These are phyloP conservation scores for Lycodopsis pacificus DNA, from an alignment of 2,797 vertebrate genomes.

Conservation along the genomic window DNA sequence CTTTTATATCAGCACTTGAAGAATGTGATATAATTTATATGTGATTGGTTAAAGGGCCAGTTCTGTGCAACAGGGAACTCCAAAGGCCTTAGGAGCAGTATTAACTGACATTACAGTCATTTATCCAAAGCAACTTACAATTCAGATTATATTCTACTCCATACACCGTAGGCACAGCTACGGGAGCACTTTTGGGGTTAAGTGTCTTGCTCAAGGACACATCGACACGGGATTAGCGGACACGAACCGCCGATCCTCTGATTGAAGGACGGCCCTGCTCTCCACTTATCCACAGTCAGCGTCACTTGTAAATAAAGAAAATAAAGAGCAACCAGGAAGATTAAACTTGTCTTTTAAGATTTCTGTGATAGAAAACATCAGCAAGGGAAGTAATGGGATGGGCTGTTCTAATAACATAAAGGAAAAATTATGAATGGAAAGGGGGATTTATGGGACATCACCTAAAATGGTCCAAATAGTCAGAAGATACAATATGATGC, in stretches of 20 bases:
- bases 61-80: slow-evolving; percentile 26
- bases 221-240: no score
- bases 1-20: slow-evolving; percentile 29
- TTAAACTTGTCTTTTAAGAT: slow-evolving; percentile 39
- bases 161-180: no score
- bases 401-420: not conserved
- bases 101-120: not conserved
- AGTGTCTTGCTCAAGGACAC: no score
- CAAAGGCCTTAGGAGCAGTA: slow-evolving; percentile 31
- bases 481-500: not conserved
- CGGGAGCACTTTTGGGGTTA: no score
- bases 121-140: no score
- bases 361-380: slow-evolving; percentile 23
- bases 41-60: slow-evolving; percentile 21
- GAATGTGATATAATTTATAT: slow-evolving; percentile 5
- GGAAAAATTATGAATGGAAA: slow-evolving; percentile 9
- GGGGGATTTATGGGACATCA: not conserved
- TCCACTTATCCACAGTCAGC: no score
- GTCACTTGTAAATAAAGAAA: slow-evolving; percentile 31
- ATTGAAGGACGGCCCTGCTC: no score
- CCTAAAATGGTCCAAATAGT: not conserved
- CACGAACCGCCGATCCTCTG: no score
- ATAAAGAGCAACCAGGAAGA: slow-evolving; percentile 25
- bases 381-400: slow-evolving; percentile 13
- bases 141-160: no score